These are phyloP conservation scores for Cephalopachus bancanus DNA, from an alignment of 2,797 vertebrate genomes.

Conservation along the genomic window DNA sequence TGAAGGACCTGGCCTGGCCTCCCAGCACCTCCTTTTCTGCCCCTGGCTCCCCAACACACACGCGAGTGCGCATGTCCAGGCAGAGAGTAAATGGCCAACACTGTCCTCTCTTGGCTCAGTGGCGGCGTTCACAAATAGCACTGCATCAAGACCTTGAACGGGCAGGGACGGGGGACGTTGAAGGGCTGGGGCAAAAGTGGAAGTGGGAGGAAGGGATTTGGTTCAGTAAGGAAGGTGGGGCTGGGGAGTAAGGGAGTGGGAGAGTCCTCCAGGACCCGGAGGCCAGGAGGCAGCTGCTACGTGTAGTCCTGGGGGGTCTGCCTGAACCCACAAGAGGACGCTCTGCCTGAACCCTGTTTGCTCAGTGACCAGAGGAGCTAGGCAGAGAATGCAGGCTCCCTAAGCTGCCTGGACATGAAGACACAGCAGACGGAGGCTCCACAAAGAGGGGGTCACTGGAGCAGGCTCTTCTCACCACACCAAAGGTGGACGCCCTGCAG, in stretches of 20 bases:
- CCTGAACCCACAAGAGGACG: neutral
- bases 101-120: neutral
- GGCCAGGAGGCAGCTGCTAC: neutral
- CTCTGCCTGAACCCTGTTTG: neutral
- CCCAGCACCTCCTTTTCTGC: neutral
- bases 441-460: neutral
- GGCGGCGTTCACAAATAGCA: neutral
- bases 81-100: neutral
- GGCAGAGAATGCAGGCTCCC: neutral
- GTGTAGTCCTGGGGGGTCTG: neutral
- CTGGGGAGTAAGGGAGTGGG: neutral
- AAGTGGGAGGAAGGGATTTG: neutral
- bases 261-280: neutral
- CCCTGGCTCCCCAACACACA: neutral
- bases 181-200: neutral
- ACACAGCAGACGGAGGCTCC: neutral
- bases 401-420: neutral
- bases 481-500: neutral
- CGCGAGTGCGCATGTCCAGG: rapidly evolving
- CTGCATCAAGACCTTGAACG: neutral
- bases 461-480: neutral
- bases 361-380: neutral
- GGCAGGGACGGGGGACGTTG: neutral
- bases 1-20: neutral
- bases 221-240: neutral